Conservation (phyloP, 2,797 vertebrate genomes). For the Cirrhinus mrigala region DNA sequence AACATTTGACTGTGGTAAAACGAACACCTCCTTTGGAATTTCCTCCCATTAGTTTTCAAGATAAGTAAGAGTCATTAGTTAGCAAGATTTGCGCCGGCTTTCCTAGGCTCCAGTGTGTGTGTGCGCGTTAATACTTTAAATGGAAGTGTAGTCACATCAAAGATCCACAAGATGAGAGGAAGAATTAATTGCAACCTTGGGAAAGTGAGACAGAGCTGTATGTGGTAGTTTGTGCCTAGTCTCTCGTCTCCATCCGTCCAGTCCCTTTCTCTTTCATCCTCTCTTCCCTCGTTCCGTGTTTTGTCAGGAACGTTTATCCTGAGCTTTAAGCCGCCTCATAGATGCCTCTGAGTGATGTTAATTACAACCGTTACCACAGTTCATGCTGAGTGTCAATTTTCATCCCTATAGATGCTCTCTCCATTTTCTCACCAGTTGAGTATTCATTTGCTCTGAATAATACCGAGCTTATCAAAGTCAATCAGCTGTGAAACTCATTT, state of each 20-base stretch:
- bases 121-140: conserved; percentile 52
- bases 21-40: conserved; percentile 37
- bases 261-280: conserved; percentile 26
- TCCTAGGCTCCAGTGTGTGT: conserved; percentile 23
- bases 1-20: conserved; percentile 45
- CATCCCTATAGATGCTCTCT: conserved; percentile 34
- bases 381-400: conserved; percentile 44
- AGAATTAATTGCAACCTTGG: conserved; percentile 70
- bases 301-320: conserved; percentile 48
- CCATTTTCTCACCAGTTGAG: conserved; percentile 38
- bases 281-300: conserved; percentile 17
- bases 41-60: conserved; percentile 39
- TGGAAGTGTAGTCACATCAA: conserved; percentile 67
- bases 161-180: conserved; percentile 71
- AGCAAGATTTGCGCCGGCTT: conserved; percentile 37
- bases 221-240: conserved; percentile 33
- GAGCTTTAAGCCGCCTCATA: conserved; percentile 55
- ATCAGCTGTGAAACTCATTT: conserved; percentile 62
- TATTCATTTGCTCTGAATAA: conserved; percentile 61
- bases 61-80: conserved; percentile 48
- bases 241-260: conserved; percentile 33
- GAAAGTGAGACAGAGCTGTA: conserved; percentile 63
- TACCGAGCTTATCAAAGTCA: conserved; percentile 59
- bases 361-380: conserved; percentile 49
- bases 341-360: conserved; percentile 69